Percentiles rank a stretch among this genome's conserved stretches.
phyloP scores from a whole-genome alignment of 2,888 invertebrate species.

The Leptinotarsa tumamoca region DNA sequence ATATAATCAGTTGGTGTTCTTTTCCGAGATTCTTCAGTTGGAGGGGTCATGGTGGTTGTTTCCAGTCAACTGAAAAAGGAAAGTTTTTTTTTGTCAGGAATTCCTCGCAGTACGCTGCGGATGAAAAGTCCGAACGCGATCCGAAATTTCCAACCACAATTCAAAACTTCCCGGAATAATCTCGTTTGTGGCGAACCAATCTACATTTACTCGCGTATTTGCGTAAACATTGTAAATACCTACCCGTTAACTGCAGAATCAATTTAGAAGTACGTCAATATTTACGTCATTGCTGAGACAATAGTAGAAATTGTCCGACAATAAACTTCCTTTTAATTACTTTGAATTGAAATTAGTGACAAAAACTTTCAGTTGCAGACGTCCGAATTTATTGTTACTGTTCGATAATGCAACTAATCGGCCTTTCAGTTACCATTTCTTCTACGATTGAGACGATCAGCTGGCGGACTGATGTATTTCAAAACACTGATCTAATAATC shows the following conservation, averaged over 20 bases:
- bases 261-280: conserved; percentile 26
- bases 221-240: conserved; percentile 34
- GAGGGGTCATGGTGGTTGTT: conserved; percentile 56
- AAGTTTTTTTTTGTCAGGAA: not conserved
- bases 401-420: not conserved
- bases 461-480: not conserved
- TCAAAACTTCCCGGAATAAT: conserved; percentile 20
- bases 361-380: not conserved
- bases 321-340: conserved; percentile 9
- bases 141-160: conserved; percentile 10
- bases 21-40: conserved; percentile 70
- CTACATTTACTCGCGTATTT: conserved; percentile 23
- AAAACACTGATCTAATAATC: not conserved
- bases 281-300: conserved; percentile 38
- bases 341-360: conserved; percentile 9
- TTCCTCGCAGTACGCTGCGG: not conserved
- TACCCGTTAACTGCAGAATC: conserved; percentile 27
- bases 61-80: conserved; percentile 17
- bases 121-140: not conserved
- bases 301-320: conserved; percentile 31
- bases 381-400: not conserved
- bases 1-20: conserved; percentile 89
- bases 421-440: not conserved
- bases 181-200: conserved; percentile 12
- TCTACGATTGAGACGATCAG: not conserved